Conservation (phyloP, 2,113 vertebrate genomes). For the Xyliphius kryptos region DNA sequence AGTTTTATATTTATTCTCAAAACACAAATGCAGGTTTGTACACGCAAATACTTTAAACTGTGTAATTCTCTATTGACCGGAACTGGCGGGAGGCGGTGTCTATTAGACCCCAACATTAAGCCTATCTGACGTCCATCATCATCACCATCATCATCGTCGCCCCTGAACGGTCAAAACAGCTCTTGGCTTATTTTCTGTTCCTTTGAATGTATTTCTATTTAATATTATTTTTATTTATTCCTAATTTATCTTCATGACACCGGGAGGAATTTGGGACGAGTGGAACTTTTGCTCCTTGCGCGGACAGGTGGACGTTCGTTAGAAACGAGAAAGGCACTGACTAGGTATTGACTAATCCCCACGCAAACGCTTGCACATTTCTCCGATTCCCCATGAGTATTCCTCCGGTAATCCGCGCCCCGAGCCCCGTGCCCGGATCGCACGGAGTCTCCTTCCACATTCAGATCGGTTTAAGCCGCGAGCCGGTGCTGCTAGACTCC, state of each 20-base stretch:
- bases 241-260: conserved; percentile 23
- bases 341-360: conserved; percentile 25
- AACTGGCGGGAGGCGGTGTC: conserved; percentile 48
- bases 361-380: conserved; percentile 21
- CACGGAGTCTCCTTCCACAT: conserved; percentile 85
- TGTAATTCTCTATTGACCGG: conserved; percentile 21
- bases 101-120: conserved; percentile 48
- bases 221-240: conserved; percentile 13
- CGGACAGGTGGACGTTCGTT: conserved; percentile 26
- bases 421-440: conserved; percentile 73
- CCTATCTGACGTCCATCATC: conserved; percentile 52
- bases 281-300: no score
- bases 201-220: conserved; percentile 19
- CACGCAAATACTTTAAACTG: no score
- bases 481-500: conserved; percentile 86
- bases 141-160: conserved; percentile 39
- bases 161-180: conserved; percentile 37
- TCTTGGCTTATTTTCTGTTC: conserved; percentile 31
- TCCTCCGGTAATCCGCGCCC: conserved; percentile 80
- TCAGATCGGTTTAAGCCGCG: conserved; percentile 94
- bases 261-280: conserved; percentile 24
- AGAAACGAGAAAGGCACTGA: no score
- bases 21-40: no score
- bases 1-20: no score
- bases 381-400: conserved; percentile 72